phyloP scores from a whole-genome alignment of 2,888 invertebrate species.

The Drosophila diplacantha region DNA sequence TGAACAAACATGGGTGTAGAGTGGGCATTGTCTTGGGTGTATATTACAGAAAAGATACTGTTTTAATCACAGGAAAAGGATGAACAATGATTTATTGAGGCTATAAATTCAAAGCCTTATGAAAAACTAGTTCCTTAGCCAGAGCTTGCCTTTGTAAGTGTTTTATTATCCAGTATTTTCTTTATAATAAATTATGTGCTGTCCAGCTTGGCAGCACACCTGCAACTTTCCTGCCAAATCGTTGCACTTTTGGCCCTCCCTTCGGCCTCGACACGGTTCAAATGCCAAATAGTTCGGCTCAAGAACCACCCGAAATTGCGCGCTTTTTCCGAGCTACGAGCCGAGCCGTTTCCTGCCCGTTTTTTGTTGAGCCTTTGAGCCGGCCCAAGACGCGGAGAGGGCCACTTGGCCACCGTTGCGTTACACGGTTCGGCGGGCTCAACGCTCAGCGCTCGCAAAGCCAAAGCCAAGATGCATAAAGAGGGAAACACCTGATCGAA shows the following conservation, averaged over 20 bases:
- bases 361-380: conserved; percentile 41
- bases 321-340: conserved; percentile 31
- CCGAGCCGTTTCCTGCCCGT: conserved; percentile 38
- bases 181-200: background rate
- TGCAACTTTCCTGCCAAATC: conserved; percentile 27
- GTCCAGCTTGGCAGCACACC: conserved; percentile 14
- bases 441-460: conserved; percentile 64
- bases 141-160: no score
- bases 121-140: no score
- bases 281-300: conserved; percentile 52
- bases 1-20: conserved; percentile 6
- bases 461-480: conserved; percentile 52
- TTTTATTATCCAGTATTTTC: no score
- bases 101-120: background rate
- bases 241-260: conserved; percentile 18
- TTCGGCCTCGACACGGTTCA: conserved; percentile 58
- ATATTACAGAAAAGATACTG: background rate
- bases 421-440: conserved; percentile 66
- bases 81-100: background rate
- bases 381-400: conserved; percentile 30
- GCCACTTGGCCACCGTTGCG: conserved; percentile 34
- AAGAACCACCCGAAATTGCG: conserved; percentile 47
- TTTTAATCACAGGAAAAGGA: conserved; percentile 21
- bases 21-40: conserved; percentile 20
- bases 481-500: conserved; percentile 67